These are phyloP conservation scores for Daboia siamensis DNA, from an alignment of 2,113 vertebrate species.

Conservation along the genomic window DNA sequence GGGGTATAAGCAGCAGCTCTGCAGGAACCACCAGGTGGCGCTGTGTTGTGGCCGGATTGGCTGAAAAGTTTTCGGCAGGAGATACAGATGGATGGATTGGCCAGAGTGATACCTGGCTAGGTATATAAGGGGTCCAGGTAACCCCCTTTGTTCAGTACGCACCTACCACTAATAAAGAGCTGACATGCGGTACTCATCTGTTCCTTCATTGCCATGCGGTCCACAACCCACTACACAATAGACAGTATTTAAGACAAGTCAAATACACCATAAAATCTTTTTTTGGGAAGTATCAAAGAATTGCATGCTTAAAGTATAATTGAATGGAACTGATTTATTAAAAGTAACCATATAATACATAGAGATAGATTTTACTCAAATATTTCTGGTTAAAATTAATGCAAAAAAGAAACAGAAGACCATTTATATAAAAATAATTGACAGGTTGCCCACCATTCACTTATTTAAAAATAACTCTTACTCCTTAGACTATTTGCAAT, in stretches of 20 bases:
- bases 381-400: background rate
- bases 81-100: no score
- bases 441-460: background rate
- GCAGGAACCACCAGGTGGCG: no score
- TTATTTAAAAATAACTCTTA: background rate
- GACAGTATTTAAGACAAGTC: background rate
- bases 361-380: background rate
- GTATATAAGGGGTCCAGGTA: no score
- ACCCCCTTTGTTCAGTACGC: no score
- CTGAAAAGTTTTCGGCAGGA: no score
- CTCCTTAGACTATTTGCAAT: background rate
- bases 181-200: no score
- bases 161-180: no score
- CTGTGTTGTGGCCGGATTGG: no score
- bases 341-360: background rate
- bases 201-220: no score
- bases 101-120: no score
- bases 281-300: background rate
- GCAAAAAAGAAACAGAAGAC: background rate
- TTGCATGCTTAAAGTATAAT: background rate
- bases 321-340: background rate
- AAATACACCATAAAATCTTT: background rate
- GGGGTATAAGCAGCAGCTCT: no score
- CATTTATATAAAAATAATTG: background rate
- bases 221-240: background rate